phyloP scores from a whole-genome alignment of 2,797 vertebrate species.

The Melanotaenia parkinsoni region DNA sequence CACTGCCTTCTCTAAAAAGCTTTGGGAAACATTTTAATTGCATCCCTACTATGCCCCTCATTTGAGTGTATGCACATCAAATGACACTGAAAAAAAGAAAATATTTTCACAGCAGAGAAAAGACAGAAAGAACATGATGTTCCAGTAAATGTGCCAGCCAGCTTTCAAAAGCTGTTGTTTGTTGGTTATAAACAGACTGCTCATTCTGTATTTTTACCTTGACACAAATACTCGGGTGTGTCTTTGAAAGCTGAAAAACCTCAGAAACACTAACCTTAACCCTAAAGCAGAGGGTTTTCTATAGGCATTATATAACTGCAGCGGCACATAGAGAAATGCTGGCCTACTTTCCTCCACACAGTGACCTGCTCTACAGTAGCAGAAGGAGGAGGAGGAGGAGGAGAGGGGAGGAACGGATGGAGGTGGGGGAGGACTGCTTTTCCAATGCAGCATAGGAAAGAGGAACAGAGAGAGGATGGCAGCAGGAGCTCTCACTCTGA shows the following conservation, averaged over 20 bases:
- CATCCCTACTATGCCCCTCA: not conserved
- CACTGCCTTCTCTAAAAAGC: not conserved
- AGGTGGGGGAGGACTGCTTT: conserved; percentile 37
- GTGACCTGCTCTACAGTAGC: conserved; percentile 78
- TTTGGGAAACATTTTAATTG: not conserved
- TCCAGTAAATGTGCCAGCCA: conserved; percentile 8
- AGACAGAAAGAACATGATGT: conserved; percentile 64
- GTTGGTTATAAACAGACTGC: not conserved
- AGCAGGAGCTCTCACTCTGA: conserved; percentile 60
- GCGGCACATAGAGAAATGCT: conserved; percentile 67
- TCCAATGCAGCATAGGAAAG: conserved; percentile 55
- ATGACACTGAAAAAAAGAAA: not conserved
- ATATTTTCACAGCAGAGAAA: conserved; percentile 1
- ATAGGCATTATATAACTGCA: conserved; percentile 78
- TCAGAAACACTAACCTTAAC: conserved; percentile 23
- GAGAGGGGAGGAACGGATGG: too few relatives aligned
- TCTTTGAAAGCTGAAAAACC: conserved; percentile 19
- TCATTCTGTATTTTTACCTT: not conserved
- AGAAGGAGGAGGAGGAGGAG: conserved; percentile 15
- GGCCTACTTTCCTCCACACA: conserved; percentile 80
- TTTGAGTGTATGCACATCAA: not conserved
- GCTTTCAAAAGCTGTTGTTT: conserved; percentile 15
- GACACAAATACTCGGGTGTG: not conserved
- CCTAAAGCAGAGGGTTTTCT: conserved; percentile 53
- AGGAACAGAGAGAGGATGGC: conserved; percentile 32